Percentiles rank a stretch among this genome's conserved stretches.
Conservation (phyloP, 2,888 invertebrate species). For the Brachynemurus nebulosus region DNA sequence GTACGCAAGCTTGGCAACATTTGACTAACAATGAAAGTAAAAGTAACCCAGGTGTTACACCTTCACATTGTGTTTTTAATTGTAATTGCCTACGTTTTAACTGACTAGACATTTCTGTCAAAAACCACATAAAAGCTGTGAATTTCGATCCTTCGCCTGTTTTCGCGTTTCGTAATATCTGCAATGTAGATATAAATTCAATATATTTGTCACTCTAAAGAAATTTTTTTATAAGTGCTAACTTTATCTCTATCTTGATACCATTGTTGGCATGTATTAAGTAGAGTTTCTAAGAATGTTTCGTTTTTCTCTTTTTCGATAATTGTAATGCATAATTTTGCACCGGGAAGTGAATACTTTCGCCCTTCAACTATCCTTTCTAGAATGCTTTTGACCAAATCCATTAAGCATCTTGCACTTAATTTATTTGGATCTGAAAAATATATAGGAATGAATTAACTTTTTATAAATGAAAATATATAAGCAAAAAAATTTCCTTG, state of each 20-base stretch:
- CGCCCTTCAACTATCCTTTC: conserved; percentile 67
- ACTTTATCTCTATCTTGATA: conserved; percentile 70
- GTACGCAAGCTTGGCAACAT: conserved; percentile 79
- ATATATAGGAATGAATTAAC: no score
- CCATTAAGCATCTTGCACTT: conserved; percentile 63
- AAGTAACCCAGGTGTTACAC: conserved; percentile 55
- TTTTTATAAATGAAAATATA: conserved; percentile 1
- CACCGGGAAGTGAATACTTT: conserved; percentile 68
- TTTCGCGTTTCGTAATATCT: conserved; percentile 38
- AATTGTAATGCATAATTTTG: conserved; percentile 72
- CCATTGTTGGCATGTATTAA: conserved; percentile 83
- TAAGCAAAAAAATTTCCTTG: no score
- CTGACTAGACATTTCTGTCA: conserved; percentile 84
- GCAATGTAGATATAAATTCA: conserved; percentile 11
- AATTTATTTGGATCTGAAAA: conserved; percentile 61
- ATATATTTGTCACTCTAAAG: background rate
- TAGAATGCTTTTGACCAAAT: conserved; percentile 67
- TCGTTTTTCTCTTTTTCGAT: conserved; percentile 78
- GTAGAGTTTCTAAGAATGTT: conserved; percentile 76
- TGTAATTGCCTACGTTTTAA: conserved; percentile 53
- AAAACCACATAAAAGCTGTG: conserved; percentile 78
- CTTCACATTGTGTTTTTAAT: conserved; percentile 38
- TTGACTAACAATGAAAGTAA: conserved; percentile 73
- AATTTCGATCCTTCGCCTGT: conserved; percentile 52
- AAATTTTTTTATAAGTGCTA: conserved; percentile 24